Evolutionary conservation across 2,888 invertebrate genomes (phyloP), one percentile per base, ranked within the genome.

Genomic region (Amphimallon solstitiale): DNA sequence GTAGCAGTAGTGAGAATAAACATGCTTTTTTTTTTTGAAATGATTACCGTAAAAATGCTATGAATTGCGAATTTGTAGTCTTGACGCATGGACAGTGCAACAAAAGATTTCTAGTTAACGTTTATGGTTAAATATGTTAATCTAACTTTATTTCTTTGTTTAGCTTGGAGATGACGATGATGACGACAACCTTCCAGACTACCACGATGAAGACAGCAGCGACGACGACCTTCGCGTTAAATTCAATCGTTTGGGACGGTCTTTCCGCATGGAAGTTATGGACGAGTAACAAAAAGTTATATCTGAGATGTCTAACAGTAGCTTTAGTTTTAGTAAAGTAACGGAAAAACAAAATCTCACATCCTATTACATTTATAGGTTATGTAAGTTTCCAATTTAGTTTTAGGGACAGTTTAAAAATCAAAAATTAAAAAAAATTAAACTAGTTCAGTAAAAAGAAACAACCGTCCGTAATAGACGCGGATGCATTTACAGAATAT

Each of bases 211-310:
- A 54, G 77, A 77, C 67, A 74, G 73, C 52, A 74, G 73, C 52
- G 78, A 81, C 66, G 78, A 72, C 67, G 73, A 73, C 61, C 71
- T 73, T 38, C 73, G 72, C 45, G 70, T 75, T 60, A 74, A 72
- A 65, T 72, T 72, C 64, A 72, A 70, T 9, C 72, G 73, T 68
- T 71, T 77, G 67, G 76, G 77, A 46, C 77, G 79, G 72, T 75
- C 76, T 71, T 81, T 81, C 75, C 78, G 79, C 68, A 81, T 81
- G 80, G 79, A 82, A 73, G 78, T 80, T 52, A 72, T 79, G 71
- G 78, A 80, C 68, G 76, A 77, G 71, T 79, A 76, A 66, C 72
- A 67, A 69, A 67, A 48, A 21, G 40, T 48, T n/a, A 40, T 38
- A 23, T 43, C 66, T 65, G 70, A 67, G 70, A 69, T 69, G 70